Evolutionary conservation across 2,113 vertebrate species (phyloP), one percentile per base, ranked within the genome.

Genomic region (Neogobius melanostomus): DNA sequence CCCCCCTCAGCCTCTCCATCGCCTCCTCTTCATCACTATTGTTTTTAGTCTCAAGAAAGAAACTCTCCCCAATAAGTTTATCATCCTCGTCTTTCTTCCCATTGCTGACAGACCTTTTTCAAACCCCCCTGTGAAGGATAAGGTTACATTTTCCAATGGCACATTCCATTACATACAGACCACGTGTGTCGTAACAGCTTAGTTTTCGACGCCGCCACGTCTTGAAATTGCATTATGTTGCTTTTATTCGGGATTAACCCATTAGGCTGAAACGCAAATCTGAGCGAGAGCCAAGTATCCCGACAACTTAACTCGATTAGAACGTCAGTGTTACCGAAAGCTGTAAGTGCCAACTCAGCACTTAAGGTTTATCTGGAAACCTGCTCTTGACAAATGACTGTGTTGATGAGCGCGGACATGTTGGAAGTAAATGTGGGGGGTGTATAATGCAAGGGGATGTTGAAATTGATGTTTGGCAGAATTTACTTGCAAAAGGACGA

Each of bases 261-360:
- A 16, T 61, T 61, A 61, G 2, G 43, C 59, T 61, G 59, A 61
- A 59, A 61, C 59, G 7, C 42, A 61, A 61, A 61, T 45, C 59
- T 61, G 7, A 9, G 14, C 59, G 7, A 10, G 12, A 16, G 42
- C 14, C 15, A 14, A 4, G 7, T 42, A 9, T 14, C 9, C 15
- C 59, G 12, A 10, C 42, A 16, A 10, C 43, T 45, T 61, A 45
- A 61, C 42, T 45, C 15, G 10, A 61, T 61, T n/a, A 61, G 14
- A 45, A n/a, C 12, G 14, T 6, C 59, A 8, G 5, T 45, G 12
- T 45, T 44, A n/a, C 59, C 44, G 44, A 45, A 61, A 61, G 59
- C 42, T 45, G 42, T 36, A 43, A 9, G 12, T 16, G 59, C 59
- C n/a, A 7, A 61, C 3, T 61, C 59, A 44, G 59, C 59, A 44